phyloP scores from a whole-genome alignment of 2,113 vertebrate species.

The Odontophorus gujanensis region DNA sequence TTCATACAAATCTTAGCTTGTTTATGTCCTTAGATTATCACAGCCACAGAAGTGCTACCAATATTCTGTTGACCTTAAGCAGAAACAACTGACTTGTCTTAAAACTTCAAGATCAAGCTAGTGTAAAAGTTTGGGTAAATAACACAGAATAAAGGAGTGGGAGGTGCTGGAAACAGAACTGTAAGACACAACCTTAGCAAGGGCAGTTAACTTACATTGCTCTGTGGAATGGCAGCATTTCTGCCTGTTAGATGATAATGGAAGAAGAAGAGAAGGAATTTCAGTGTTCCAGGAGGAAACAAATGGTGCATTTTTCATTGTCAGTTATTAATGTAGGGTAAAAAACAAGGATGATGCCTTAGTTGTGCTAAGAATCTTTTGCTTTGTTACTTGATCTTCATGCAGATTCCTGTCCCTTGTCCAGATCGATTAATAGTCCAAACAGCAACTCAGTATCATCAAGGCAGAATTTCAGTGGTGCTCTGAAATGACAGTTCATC shows the following conservation, averaged over 20 bases:
- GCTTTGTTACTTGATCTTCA: not conserved
- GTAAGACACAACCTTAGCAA: not conserved
- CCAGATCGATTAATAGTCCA: not conserved
- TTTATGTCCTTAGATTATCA: not conserved
- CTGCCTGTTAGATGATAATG: not conserved
- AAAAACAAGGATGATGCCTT: not conserved
- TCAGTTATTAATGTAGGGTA: not conserved
- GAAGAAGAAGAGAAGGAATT: not conserved
- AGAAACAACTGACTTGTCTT: not conserved
- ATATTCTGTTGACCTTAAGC: not conserved
- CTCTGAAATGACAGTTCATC: not conserved
- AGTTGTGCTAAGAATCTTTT: constrained; percentile 2
- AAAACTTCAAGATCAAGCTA: not conserved
- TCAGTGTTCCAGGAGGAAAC: not conserved
- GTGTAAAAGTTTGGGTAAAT: not conserved
- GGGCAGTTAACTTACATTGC: not conserved
- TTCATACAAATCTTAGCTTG: not conserved
- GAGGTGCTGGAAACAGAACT: not conserved
- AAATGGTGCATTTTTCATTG: not conserved
- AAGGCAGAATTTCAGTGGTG: not conserved
- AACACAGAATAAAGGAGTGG: not conserved
- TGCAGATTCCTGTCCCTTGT: not conserved
- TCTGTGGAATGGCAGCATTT: not conserved
- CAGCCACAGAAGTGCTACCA: not conserved
- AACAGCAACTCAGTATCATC: not conserved